phyloP scores from a whole-genome alignment of 30 jellyfish, hydroid and myxozoan species.

The Cassiopea xamachana region DNA sequence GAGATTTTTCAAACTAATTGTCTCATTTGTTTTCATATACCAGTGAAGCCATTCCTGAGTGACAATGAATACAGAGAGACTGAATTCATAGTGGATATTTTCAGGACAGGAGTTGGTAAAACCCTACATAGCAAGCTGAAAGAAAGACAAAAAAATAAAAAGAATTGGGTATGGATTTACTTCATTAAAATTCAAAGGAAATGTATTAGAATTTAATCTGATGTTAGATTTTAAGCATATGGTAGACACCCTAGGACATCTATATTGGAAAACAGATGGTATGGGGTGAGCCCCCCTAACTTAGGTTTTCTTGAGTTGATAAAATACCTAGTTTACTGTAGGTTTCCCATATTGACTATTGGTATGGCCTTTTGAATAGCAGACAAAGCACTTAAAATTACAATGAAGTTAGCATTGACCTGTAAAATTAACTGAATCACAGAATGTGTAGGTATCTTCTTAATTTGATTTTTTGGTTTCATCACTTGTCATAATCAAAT shows the following conservation, averaged over 20 bases:
- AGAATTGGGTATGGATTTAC: constrained; percentile 90
- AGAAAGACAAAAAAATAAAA: constrained; percentile 35
- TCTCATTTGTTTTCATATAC: not conserved
- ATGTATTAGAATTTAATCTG: not conserved
- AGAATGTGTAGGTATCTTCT: too few species aligned
- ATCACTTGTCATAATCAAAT: too few species aligned
- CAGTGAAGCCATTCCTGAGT: constrained; percentile 84
- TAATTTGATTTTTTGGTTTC: too few species aligned
- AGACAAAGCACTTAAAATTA: too few species aligned
- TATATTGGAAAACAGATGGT: not conserved
- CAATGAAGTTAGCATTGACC: too few species aligned
- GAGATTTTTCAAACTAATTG: too few species aligned
- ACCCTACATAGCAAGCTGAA: constrained; percentile 70
- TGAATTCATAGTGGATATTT: constrained; percentile 72
- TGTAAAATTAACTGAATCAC: too few species aligned
- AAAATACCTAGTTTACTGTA: not conserved
- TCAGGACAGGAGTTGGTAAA: constrained; percentile 90
- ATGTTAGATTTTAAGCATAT: too few species aligned
- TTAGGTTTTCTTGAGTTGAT: not conserved
- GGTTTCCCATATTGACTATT: too few species aligned
- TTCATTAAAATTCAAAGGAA: not conserved
- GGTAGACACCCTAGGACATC: not conserved
- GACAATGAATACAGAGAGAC: constrained; percentile 75
- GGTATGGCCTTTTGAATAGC: too few species aligned
- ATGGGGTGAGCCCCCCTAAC: not conserved